Evolutionary conservation across 2,113 vertebrate species (phyloP).

Genomic region (Sisor rabdophorus): DNA sequence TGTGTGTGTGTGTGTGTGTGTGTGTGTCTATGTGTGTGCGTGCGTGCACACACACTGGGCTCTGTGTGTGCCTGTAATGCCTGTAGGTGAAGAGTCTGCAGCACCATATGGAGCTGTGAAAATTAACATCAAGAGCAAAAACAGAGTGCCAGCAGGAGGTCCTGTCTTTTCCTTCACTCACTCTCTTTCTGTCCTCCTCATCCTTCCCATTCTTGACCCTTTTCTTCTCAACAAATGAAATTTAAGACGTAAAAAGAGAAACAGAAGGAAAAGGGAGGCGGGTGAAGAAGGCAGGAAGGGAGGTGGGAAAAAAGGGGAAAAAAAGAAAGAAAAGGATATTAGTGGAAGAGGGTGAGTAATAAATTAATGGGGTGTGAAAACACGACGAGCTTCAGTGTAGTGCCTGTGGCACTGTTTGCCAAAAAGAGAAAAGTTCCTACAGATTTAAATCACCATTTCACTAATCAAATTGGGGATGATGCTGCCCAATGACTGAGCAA

Average conservation of each 20-base stretch:
- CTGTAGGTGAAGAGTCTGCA: conserved; percentile 99
- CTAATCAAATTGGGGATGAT: conserved; percentile 30
- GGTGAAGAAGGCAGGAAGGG: neutral
- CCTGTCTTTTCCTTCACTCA: conserved; percentile 34
- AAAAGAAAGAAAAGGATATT: conserved; percentile 26
- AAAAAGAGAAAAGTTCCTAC: conserved; percentile 60
- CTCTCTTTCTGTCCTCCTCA: conserved; percentile 20
- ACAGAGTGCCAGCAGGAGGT: conserved; percentile 74
- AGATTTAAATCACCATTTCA: conserved; percentile 21
- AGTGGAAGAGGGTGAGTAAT: conserved; percentile 56
- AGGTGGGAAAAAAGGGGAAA: neutral
- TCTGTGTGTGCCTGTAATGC: conserved; percentile 67
- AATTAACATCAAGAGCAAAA: conserved; percentile 97
- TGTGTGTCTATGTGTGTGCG: conserved; percentile 4
- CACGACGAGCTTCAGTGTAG: conserved; percentile 76
- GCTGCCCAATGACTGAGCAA: conserved; percentile 11
- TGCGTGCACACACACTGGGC: neutral
- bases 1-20: conserved; percentile 60
- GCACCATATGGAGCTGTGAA: conserved; percentile 97
- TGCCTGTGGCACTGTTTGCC: conserved; percentile 81
- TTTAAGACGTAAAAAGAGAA: conserved; percentile 28
- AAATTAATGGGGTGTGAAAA: conserved; percentile 82
- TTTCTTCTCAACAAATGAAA: conserved; percentile 32
- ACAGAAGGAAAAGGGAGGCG: no score
- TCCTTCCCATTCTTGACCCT: conserved; percentile 26